Base-by-base conservation (phyloP, 2,888 invertebrate genomes). In the Perizoma flavofasciatum region DNA sequence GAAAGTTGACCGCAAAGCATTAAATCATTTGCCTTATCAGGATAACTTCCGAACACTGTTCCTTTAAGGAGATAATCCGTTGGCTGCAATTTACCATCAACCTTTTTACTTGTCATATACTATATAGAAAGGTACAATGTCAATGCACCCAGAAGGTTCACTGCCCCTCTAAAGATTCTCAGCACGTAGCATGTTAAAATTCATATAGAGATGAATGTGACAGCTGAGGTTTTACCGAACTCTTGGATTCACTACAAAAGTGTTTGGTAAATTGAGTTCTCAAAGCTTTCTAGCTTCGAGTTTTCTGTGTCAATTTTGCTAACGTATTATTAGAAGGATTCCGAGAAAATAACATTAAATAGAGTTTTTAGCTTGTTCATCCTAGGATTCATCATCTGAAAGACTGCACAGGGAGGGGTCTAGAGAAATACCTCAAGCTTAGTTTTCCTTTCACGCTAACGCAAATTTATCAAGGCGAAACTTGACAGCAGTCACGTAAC, bases 101-200 rank as follows among this genome's bases (percentile, higher is more conserved):
- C 37, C 70, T 75, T 74, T 76, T 74, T 70, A 66, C 74, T 69
- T 76, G 73, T 37, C 53, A 35, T 49, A 47, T 56, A 53, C 45
- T 50, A 50, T n/a, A 46, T 41, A 22, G 45, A 41, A 53, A 62
- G 65, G 69, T 72, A 56, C 35, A 69, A 75, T 83, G 88, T 88
- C 89, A 88, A 78, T 83, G 89, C 79, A 84, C 89, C 78, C 79
- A 68, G 56, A 48, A 74, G 83, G 89, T 88, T 89, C 88, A 88
- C 66, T 83, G 86, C 82, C 79, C 88, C 70, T 72, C 71, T 72
- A 63, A 68, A 73, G 72, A 75, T 78, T 82, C 83, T 78, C 80
- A 65, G 70, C 86, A 81, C 81, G 86, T 83, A 81, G 78, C 79
- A 83, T 85, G 78, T 79, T 78, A 82, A 77, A 77, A 82, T 78